phyloP scores from a whole-genome alignment of 2,113 vertebrate species.

The Peucedramus taeniatus region DNA sequence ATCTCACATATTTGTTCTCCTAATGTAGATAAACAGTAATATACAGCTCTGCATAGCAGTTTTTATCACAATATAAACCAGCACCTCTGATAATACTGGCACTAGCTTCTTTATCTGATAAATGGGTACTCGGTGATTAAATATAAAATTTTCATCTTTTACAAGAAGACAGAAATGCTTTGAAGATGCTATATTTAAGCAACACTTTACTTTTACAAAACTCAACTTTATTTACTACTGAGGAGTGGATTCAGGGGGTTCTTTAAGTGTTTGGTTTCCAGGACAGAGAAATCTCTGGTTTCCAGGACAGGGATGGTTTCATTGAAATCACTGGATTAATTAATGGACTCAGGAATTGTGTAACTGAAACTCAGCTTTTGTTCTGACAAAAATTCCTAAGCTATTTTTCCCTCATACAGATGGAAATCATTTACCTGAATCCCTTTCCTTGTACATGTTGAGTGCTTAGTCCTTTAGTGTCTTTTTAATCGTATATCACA shows the following conservation, averaged over 20 bases:
- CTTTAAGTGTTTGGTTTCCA: neutral
- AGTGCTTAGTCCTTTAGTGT: neutral
- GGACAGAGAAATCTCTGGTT: neutral
- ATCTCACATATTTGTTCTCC: neutral
- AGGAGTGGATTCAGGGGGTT: neutral
- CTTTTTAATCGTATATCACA: neutral
- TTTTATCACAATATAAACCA: neutral
- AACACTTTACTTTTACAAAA: neutral
- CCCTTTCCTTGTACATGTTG: neutral
- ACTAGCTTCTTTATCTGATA: neutral
- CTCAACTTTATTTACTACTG: neutral
- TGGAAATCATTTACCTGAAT: neutral
- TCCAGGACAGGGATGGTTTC: neutral
- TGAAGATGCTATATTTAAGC: neutral
- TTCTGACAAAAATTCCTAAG: neutral
- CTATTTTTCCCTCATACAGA: neutral
- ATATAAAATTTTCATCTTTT: neutral
- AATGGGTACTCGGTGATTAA: neutral
- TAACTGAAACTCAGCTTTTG: neutral
- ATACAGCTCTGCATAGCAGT: neutral
- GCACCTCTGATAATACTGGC: neutral
- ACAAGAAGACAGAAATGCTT: neutral
- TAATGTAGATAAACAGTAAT: neutral
- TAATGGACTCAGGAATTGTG: neutral
- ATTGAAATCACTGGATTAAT: neutral